Conservation (phyloP, 2,888 invertebrate species). For the Coronaproctus castanopsis region DNA sequence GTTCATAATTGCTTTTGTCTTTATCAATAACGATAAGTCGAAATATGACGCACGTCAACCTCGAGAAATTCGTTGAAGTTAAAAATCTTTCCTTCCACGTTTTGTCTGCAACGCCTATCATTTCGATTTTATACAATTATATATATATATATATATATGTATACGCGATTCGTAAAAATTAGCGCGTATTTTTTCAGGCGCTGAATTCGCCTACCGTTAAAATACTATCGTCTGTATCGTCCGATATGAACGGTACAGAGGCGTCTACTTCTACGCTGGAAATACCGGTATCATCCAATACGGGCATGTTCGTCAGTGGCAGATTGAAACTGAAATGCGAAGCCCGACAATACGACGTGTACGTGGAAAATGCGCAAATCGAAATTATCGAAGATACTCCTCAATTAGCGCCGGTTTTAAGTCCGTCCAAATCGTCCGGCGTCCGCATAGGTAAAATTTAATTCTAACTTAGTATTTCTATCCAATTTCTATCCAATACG, state of each 20-base stretch:
- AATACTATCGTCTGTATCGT: not conserved
- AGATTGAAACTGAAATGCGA: constrained; percentile 21
- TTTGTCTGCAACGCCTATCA: no score
- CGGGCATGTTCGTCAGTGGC: constrained; percentile 19
- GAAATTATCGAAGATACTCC: constrained; percentile 23
- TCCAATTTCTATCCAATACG: no score
- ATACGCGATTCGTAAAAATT: no score
- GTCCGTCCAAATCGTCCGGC: constrained; percentile 27
- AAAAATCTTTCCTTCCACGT: no score
- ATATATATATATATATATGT: no score
- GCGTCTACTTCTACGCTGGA: constrained; percentile 17
- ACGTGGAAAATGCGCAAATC: constrained; percentile 21
- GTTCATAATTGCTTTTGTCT: no score
- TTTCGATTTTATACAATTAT: no score
- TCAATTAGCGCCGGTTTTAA: constrained; percentile 23
- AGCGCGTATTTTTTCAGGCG: no score
- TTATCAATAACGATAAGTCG: no score
- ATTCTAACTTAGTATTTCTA: no score
- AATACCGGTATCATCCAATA: constrained; percentile 15
- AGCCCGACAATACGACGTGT: constrained; percentile 22
- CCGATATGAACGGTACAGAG: constrained; percentile 8
- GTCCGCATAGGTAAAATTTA: not conserved
- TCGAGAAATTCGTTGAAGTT: no score
- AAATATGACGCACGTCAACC: no score
- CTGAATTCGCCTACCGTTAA: not conserved